Evolutionary conservation across 2,888 invertebrate species (phyloP).

Genomic region (Volucella inanis): DNA sequence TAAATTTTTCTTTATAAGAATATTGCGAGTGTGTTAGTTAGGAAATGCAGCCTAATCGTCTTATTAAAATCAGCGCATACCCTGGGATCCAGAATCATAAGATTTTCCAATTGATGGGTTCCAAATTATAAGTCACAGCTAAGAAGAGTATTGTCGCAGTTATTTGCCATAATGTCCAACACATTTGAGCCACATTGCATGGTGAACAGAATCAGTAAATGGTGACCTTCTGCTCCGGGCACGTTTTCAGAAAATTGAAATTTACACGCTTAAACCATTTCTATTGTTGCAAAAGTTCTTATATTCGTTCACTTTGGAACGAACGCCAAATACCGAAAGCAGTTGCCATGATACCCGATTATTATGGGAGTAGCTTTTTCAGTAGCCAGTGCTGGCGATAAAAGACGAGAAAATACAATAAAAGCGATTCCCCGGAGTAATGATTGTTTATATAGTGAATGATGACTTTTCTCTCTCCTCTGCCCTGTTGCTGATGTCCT

Average conservation of each 20-base stretch:
- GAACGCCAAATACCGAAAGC: constrained; percentile 43
- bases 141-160: not conserved
- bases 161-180: not conserved
- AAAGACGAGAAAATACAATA: constrained; percentile 25
- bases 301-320: constrained; percentile 44
- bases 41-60: not conserved
- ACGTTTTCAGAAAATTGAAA: constrained; percentile 63
- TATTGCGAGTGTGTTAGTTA: no score
- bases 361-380: constrained; percentile 33
- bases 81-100: constrained; percentile 47
- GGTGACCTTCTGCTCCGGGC: constrained; percentile 35
- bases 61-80: constrained; percentile 48
- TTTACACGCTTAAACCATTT: constrained; percentile 30
- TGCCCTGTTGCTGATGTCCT: constrained; percentile 6
- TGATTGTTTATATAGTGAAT: constrained; percentile 35
- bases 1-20: no score
- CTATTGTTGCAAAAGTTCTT: not conserved
- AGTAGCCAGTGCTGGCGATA: constrained; percentile 10
- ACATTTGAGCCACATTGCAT: constrained; percentile 18
- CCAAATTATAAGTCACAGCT: constrained; percentile 32
- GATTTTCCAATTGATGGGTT: constrained; percentile 34
- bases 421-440: constrained; percentile 25
- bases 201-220: not conserved
- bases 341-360: constrained; percentile 56
- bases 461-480: not conserved